Base-by-base conservation (phyloP, 2,888 invertebrate species). In the Lepeophtheirus nordmannii region DNA sequence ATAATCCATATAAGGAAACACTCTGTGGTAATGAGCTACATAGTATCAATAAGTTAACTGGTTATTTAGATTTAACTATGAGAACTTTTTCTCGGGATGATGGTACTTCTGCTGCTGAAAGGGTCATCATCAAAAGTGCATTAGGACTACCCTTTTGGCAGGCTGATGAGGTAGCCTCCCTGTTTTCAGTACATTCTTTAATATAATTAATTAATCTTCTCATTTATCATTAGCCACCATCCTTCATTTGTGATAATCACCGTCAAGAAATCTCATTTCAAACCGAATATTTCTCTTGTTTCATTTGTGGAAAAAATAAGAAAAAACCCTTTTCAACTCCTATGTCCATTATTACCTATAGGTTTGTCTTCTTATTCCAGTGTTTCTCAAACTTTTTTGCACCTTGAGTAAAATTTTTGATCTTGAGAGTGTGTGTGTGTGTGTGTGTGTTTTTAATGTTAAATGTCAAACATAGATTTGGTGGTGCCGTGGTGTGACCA, bases 161-260 rank as follows among this genome's bases (percentile, higher is more conserved):
- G 11, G 63, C 56, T 23, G 63, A 63, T 63, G 63, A 63, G 23
- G 63, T 63, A 56, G 53, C 53, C 53, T 46, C 53, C 17, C n/a
- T 5, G 14, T 41, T 41, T 14, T 11, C 14, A 41, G 14, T 41
- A 41, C 11, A 41, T 41, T 11, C 41, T 14, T n/a, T 46, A n/a
- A 46, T 46, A 46, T 46, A 30, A 30, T 30, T 30, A n/a, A n/a
- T 7, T 46, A 46, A 46, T 46, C 5, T 5, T 46, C 8, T 46
- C 7, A 30, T 46, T 46, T 2, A 14, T 17, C 2, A 5, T 5
- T 17, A 46, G 53, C 53, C 5, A n/a, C 53, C 53, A n/a, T 14
- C 53, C 5, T 46, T 46, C 53, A 46, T 46, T 46, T 46, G 53
- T 46, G 53, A 46, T 17, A 46, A 46, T 46, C 53, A 46, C 53